Evolutionary conservation across 2,888 invertebrate species (phyloP), one percentile per base, ranked within the genome.

Genomic region (Chaetogeoica ovagalla): DNA sequence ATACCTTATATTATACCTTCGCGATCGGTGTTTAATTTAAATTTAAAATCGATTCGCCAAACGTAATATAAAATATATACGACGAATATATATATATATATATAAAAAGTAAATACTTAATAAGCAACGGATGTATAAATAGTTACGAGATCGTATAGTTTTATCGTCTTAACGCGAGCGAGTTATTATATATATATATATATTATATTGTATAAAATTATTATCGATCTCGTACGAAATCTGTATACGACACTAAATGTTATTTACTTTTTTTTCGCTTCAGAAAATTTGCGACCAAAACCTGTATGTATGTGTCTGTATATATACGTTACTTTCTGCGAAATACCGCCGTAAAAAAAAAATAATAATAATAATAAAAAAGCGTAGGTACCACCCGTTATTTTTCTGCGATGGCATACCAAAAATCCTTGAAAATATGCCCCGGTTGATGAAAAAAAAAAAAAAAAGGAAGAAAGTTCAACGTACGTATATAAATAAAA

Each of bases 401-500:
- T 65, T 23, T 65, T 21, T 39, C 57, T 13, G 57, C 23, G n/a
- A 73, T 37, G 37, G 73, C 13, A 23, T 30, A 30, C 69, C 6
- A 55, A 66, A 75, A 75, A 75, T 75, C 74, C 74, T 65, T 75
- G 57, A 75, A 75, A 75, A 75, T 75, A 75, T 75, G 65, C 74
- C 21, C 39, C 17, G 39, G 74, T 37, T 75, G 74, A 75, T 75
- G 65, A 66, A 63, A 63, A 39, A 69, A 30, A 30, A 30, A 30
- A 30, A 30, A 30, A 30, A 30, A 30, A 30, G n/a, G n/a, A 30
- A 30, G 4, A 76, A 76, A 76, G 30, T 57, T 55, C 65, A 57
- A 65, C 23, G 65, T 48, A 60, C 66, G 48, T 77, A 19, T 55
- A 77, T 77, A 77, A 69, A 77, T 70, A 77, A 79, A 30, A 70